Evolutionary conservation across 2,113 vertebrate species (phyloP).

Genomic region (Burhinus oedicnemus): DNA sequence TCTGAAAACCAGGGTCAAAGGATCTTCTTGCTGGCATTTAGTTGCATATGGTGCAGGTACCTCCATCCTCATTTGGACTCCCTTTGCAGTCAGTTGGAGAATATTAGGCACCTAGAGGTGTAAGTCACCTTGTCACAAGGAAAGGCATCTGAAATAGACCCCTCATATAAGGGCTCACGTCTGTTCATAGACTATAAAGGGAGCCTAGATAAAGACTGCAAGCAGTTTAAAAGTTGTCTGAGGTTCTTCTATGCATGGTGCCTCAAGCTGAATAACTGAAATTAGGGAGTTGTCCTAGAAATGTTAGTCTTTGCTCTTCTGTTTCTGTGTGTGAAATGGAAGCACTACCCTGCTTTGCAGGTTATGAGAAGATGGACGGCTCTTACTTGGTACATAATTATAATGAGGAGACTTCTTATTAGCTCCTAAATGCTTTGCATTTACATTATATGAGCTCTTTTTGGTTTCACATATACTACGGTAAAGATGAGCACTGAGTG

Average conservation of each 20-base stretch:
- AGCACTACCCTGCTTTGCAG: not conserved
- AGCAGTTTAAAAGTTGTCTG: not conserved
- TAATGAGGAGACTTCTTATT: not conserved
- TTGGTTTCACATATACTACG: constrained; percentile 31
- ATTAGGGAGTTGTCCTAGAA: not conserved
- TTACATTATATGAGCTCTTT: constrained; percentile 56
- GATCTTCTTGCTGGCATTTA: not conserved
- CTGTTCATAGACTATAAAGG: not conserved
- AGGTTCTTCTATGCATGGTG: not conserved
- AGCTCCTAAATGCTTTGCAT: not conserved
- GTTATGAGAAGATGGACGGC: not conserved
- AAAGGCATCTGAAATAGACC: not conserved
- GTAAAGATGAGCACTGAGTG: not conserved
- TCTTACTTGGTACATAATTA: not conserved
- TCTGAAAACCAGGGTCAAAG: not conserved
- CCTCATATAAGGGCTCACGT: not conserved
- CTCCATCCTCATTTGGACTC: not conserved
- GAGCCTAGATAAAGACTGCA: not conserved
- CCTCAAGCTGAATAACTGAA: not conserved
- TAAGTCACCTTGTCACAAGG: not conserved
- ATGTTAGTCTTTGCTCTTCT: not conserved
- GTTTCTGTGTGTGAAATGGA: not conserved
- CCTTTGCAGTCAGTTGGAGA: not conserved
- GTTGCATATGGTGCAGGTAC: not conserved
- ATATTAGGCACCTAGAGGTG: not conserved